Evolutionary conservation across 2,888 invertebrate genomes (phyloP).

Genomic region (Plagiodera versicolora): DNA sequence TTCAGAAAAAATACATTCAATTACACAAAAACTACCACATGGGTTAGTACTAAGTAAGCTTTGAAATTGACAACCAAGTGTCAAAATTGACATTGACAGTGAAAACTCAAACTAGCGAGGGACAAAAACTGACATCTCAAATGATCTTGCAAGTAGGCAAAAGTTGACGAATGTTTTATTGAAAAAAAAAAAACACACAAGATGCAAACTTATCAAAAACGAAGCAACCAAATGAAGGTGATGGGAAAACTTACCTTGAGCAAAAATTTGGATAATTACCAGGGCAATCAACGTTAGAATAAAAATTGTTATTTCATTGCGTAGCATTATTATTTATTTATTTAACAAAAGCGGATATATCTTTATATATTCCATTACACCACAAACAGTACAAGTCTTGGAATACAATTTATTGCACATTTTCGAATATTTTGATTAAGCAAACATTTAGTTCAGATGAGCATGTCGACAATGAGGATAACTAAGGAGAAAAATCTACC

Average conservation of each 20-base stretch:
- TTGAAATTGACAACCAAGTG: too few relatives aligned
- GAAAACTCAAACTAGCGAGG: too few relatives aligned
- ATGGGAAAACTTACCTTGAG: background rate
- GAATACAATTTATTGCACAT: background rate
- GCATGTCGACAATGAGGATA: background rate
- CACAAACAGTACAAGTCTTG: background rate
- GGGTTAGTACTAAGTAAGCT: too few relatives aligned
- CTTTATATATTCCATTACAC: background rate
- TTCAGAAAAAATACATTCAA: slow-evolving; percentile 18
- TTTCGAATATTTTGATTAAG: background rate
- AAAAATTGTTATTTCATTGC: background rate
- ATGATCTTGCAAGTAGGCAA: too few relatives aligned
- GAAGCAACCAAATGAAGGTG: background rate
- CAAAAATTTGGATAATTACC: background rate
- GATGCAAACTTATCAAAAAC: background rate
- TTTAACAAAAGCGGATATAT: background rate
- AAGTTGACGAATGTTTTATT: background rate
- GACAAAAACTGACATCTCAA: too few relatives aligned
- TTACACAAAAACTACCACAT: background rate
- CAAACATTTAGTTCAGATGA: background rate
- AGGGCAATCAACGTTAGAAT: background rate
- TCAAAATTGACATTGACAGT: too few relatives aligned
- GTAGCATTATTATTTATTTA: background rate
- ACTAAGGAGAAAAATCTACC: background rate
- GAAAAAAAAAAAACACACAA: background rate